Percentiles rank a stretch among this genome's conserved stretches.
These are phyloP conservation scores for Eugnorisma glareosa DNA, from an alignment of 2,888 invertebrate species.

Conservation along the genomic window DNA sequence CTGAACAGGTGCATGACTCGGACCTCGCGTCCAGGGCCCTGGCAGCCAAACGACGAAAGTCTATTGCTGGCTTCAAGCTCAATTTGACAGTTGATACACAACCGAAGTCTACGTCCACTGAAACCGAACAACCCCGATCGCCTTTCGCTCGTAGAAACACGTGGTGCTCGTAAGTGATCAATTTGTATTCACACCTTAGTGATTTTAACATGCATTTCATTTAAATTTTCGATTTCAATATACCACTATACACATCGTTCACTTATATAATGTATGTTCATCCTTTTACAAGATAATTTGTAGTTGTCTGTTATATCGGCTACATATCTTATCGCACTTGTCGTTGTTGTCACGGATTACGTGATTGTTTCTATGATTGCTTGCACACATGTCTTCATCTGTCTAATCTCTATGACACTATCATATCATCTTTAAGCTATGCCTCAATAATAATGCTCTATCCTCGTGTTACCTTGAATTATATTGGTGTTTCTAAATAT, in stretches of 20 bases:
- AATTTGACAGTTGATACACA: slow-evolving; percentile 81
- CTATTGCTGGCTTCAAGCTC: slow-evolving; percentile 85
- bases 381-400: slow-evolving; percentile 66
- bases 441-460: slow-evolving; percentile 30
- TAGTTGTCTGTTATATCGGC: slow-evolving; percentile 71
- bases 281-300: slow-evolving; percentile 40
- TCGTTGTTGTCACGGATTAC: slow-evolving; percentile 73
- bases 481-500: slow-evolving; percentile 55
- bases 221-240: slow-evolving; percentile 22
- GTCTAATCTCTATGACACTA: slow-evolving; percentile 66
- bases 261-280: slow-evolving; percentile 24
- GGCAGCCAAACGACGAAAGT: slow-evolving; percentile 88
- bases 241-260: slow-evolving; percentile 7
- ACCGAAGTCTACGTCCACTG: slow-evolving; percentile 76
- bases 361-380: slow-evolving; percentile 71
- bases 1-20: slow-evolving; percentile 80
- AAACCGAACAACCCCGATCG: slow-evolving; percentile 79
- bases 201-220: slow-evolving; percentile 56
- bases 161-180: slow-evolving; percentile 89
- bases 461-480: slow-evolving; percentile 58
- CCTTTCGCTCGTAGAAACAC: slow-evolving; percentile 87
- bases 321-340: slow-evolving; percentile 74
- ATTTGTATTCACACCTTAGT: slow-evolving; percentile 53
- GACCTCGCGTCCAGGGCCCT: slow-evolving; percentile 86
- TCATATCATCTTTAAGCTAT: slow-evolving; percentile 36